Base-by-base conservation (phyloP, 1,140 invertebrate genomes). In the Doryteuthis pealeii region DNA sequence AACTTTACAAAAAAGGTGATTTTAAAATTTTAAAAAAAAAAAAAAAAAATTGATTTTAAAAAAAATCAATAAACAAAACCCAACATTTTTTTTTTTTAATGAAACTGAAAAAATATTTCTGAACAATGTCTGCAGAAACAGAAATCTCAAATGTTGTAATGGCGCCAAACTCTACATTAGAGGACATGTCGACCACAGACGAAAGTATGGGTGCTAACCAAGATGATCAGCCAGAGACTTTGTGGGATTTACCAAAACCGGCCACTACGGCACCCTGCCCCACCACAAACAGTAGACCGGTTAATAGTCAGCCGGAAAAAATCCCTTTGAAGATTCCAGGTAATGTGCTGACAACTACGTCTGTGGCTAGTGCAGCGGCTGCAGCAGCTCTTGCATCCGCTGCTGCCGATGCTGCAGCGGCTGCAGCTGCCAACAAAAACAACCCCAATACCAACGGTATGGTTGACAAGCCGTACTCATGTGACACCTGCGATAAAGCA, bases 391-490 rank as follows among this genome's bases (percentile, higher is more conserved):
- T 40, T 3, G 35, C 35, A 40, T 40, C 35, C 35, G 35, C 35
- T 40, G 35, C 35, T 5, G 35, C 35, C 3, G 35, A 40, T 40
- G 35, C 35, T 10, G 35, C 35, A 14, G 22, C 54, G 18, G 45
- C 45, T 15, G 96, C 94, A 31, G 97, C 95, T 1, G 90, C 99
- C 77, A 98, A 96, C 54, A 97, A 99, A 89, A 40, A 40, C 35
- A 40, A 40, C 10, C 35, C 35, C 3, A 40, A 40, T 10, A 40
- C 4, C 35, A 40, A 40, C 10, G 35, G 35, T 10, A 40, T 40
- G 4, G 97, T 97, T 18, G 96, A 98, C 88, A 98, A 98, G 87
- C 96, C 96, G 14, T 99, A 97, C 88, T 94, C 98, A 89, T 99
- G 97, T 89, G 92, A 92, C 86, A 98, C 98, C 91, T 99, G 97